A percentile compares a stretch with the other conserved stretches of the same genome.
phyloP scores from a whole-genome alignment of 2,113 vertebrate species.

The Peromyscus leucopus region DNA sequence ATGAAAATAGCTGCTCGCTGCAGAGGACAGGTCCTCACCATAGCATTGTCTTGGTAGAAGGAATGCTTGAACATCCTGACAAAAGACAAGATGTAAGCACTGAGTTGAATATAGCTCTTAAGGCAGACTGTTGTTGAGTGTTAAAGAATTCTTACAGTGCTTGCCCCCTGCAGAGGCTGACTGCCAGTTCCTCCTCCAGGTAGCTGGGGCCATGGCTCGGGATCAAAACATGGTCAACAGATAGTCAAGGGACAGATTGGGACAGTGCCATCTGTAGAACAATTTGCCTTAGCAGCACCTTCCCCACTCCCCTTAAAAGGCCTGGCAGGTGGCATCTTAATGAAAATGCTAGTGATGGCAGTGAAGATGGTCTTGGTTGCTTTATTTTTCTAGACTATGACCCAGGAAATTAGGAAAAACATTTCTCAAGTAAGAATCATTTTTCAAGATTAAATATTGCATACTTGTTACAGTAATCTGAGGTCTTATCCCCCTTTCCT shows the following conservation, averaged over 20 bases:
- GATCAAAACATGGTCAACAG: background rate
- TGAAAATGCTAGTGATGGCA: background rate
- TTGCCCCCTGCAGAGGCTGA: background rate
- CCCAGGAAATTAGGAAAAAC: background rate
- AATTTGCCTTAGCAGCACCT: background rate
- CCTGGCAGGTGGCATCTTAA: background rate
- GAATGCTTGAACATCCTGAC: background rate
- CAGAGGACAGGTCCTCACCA: background rate
- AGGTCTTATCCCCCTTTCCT: slow-evolving; percentile 3
- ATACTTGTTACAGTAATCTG: background rate
- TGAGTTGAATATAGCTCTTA: background rate
- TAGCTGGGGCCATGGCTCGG: background rate
- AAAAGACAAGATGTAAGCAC: background rate
- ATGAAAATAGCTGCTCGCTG: background rate
- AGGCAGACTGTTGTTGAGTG: background rate
- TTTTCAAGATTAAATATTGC: background rate
- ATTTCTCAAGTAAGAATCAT: background rate
- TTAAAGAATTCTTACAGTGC: slow-evolving; percentile 27
- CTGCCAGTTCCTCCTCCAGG: background rate
- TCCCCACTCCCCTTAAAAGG: background rate
- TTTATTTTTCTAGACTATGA: background rate
- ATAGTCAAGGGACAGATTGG: background rate
- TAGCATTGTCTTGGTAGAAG: background rate
- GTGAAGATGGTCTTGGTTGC: background rate
- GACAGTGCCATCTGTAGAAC: background rate